Percentiles rank a stretch among this genome's conserved stretches.
These are phyloP conservation scores for Papilio glaucus DNA, from an alignment of 1,140 invertebrate genomes.

Conservation along the genomic window DNA sequence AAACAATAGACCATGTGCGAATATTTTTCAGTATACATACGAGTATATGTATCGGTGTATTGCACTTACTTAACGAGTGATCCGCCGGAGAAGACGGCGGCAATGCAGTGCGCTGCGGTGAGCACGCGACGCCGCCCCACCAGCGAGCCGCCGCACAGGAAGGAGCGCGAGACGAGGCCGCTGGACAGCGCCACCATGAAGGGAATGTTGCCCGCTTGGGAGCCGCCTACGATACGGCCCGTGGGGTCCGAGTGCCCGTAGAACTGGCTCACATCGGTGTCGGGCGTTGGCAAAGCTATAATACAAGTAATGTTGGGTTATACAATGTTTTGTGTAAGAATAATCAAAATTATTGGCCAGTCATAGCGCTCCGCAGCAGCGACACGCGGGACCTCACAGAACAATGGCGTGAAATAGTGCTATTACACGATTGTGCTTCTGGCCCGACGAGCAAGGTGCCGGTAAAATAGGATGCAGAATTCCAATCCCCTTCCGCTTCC, in stretches of 20 bases:
- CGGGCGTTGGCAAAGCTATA: conserved; percentile 47
- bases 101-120: conserved; percentile 40
- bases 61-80: conserved; percentile 33
- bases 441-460: too few relatives aligned
- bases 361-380: too few relatives aligned
- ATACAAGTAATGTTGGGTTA: background rate
- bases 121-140: conserved; percentile 30
- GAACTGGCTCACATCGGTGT: conserved; percentile 55
- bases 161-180: conserved; percentile 28
- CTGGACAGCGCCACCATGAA: conserved; percentile 38
- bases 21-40: background rate
- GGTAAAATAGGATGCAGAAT: too few relatives aligned
- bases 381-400: too few relatives aligned
- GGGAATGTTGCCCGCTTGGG: conserved; percentile 43
- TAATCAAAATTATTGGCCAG: too few relatives aligned
- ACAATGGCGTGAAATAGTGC: too few relatives aligned
- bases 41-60: background rate
- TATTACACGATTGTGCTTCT: too few relatives aligned
- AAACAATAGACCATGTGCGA: background rate
- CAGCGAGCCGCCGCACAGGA: conserved; percentile 39
- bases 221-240: conserved; percentile 61
- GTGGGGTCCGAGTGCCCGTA: conserved; percentile 55
- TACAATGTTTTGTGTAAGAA: too few relatives aligned
- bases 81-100: conserved; percentile 35
- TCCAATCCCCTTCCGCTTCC: too few relatives aligned